Evolutionary conservation across 1,140 invertebrate genomes (phyloP).

Genomic region (Scylla paramamosain): DNA sequence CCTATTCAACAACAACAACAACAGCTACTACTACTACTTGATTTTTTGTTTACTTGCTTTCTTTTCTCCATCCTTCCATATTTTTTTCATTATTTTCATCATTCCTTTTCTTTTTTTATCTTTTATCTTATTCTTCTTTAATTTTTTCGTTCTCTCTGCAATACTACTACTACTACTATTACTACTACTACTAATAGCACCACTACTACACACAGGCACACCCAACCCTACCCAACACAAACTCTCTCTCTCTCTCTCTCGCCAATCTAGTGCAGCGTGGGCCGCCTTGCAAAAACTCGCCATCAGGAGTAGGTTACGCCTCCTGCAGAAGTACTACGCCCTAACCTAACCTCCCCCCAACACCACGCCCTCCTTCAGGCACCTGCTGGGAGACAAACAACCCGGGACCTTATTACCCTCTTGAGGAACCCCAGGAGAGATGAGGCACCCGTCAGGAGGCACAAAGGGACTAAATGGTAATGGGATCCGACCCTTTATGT

Average conservation of each 20-base stretch:
- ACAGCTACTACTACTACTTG: too few relatives aligned
- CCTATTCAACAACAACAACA: too few relatives aligned
- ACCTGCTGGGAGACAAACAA: not conserved
- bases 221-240: not conserved
- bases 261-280: not conserved
- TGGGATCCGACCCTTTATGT: not conserved
- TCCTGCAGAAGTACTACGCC: not conserved
- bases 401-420: not conserved
- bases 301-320: not conserved
- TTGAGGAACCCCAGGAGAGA: not conserved
- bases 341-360: not conserved
- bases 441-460: not conserved
- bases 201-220: not conserved
- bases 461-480: not conserved
- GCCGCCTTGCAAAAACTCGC: not conserved
- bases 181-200: too few relatives aligned
- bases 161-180: not conserved
- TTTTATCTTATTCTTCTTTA: too few relatives aligned
- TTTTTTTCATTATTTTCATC: not conserved
- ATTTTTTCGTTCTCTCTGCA: not conserved
- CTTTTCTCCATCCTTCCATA: not conserved
- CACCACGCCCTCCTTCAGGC: not conserved
- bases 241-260: not conserved
- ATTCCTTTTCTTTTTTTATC: too few relatives aligned
- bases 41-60: not conserved